Percentiles rank a stretch among this genome's conserved stretches.
These are phyloP conservation scores for Habropoda laboriosa DNA, from an alignment of 1,140 invertebrate genomes.

Conservation along the genomic window DNA sequence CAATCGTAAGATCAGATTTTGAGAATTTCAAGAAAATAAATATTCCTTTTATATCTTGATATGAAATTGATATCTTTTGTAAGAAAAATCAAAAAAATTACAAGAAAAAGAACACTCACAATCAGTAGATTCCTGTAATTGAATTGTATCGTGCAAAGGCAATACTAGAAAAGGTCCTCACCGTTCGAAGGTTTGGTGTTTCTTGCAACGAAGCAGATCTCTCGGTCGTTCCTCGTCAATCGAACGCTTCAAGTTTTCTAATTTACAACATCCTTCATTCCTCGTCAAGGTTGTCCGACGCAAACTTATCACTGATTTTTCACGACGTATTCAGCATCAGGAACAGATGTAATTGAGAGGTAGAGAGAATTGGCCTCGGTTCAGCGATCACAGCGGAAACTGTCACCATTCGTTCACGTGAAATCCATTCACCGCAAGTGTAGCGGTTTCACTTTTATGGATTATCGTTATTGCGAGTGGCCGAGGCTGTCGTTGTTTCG, in stretches of 20 bases:
- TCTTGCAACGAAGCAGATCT: background rate
- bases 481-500: background rate
- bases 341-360: slow-evolving; percentile 36
- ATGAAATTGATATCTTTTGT: too few relatives aligned
- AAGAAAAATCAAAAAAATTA: too few relatives aligned
- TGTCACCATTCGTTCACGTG: slow-evolving; percentile 43
- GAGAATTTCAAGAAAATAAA: too few relatives aligned
- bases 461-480: slow-evolving; percentile 21
- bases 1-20: too few relatives aligned
- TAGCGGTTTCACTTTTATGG: slow-evolving; percentile 56
- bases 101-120: too few relatives aligned
- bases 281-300: background rate
- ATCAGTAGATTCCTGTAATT: too few relatives aligned
- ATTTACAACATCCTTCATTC: slow-evolving; percentile 25
- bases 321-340: background rate
- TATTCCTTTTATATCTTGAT: too few relatives aligned
- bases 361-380: slow-evolving; percentile 48
- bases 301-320: background rate
- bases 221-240: background rate
- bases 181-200: too few relatives aligned
- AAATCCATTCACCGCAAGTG: slow-evolving; percentile 51
- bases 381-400: slow-evolving; percentile 53
- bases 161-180: too few relatives aligned
- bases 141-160: too few relatives aligned
- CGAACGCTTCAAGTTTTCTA: background rate